Evolutionary conservation across 1,140 invertebrate genomes (phyloP).

Genomic region (Drosophila jambulina): DNA sequence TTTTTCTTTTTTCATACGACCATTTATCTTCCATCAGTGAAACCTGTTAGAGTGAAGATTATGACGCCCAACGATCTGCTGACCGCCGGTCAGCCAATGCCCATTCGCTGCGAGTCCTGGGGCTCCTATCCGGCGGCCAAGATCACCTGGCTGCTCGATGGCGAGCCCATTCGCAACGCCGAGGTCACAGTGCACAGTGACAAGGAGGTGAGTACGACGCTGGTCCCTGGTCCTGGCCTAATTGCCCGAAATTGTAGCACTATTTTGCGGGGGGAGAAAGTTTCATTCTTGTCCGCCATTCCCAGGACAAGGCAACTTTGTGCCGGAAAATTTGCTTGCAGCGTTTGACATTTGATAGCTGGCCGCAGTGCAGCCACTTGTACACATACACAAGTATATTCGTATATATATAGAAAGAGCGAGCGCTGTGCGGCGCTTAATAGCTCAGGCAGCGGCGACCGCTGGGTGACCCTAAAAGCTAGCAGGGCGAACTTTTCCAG

Average conservation of each 20-base stretch:
- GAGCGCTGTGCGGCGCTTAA: conserved; percentile 42
- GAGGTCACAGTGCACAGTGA: conserved; percentile 84
- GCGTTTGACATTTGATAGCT: conserved; percentile 78
- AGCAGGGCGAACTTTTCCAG: conserved; percentile 58
- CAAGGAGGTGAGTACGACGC: conserved; percentile 67
- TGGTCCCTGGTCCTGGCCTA: conserved; percentile 13
- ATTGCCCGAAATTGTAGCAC: conserved; percentile 46
- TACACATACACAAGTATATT: conserved; percentile 5
- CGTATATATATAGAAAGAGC: not conserved
- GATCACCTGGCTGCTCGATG: conserved; percentile 90
- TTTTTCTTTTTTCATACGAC: too few species aligned
- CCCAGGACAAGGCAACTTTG: conserved; percentile 60
- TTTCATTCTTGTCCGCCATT: conserved; percentile 27
- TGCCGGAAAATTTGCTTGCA: conserved; percentile 55
- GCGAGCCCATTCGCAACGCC: conserved; percentile 87
- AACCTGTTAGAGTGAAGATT: conserved; percentile 90
- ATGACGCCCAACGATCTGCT: conserved; percentile 87
- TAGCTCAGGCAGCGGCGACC: conserved; percentile 52
- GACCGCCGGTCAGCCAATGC: conserved; percentile 87
- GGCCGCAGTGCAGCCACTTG: conserved; percentile 45
- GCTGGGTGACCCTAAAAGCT: conserved; percentile 67
- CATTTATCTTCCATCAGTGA: conserved; percentile 87
- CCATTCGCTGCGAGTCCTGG: conserved; percentile 89
- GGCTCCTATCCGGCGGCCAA: conserved; percentile 91
- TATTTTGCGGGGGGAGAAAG: conserved; percentile 37